Base-by-base conservation (phyloP, 2,888 invertebrate genomes). In the Phortica okadai region DNA sequence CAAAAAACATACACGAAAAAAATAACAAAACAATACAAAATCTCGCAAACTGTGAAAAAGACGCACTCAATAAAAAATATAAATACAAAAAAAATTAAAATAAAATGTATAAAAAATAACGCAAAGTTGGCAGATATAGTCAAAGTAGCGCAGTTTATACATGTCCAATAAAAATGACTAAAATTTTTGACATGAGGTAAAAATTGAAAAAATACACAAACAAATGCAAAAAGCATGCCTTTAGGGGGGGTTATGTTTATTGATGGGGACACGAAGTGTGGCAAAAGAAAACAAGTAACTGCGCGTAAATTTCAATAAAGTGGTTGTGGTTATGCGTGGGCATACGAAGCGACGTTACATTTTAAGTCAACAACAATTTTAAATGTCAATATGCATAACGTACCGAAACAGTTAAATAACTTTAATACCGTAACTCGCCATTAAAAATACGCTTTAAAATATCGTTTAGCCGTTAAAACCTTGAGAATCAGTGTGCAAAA, bases 161-260 rank as follows among this genome's bases (percentile, higher is more conserved):
- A 25, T 72, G 70, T 72, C 54, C 84, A 82, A 85, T 86, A 86
- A 84, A 85, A 87, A 82, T 83, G 81, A 87, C 83, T 81, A 84
- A 76, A 80, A 76, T 79, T 83, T 87, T 81, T 84, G 85, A 88
- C 87, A 79, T 66, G 42, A 25, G 41, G 56, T n/a, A 72, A 62
- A 56, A 56, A 72, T n/a, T 33, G 54, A 33, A 72, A 70, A 33
- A 66, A 66, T 44, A 41, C 50, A n/a, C 16, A 69, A 69, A 69
- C 6, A 54, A 50, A 70, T 33, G 33, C 33, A 33, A 1, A 33
- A 33, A 33, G 33, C 33, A 33, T 33, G 33, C 33, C 33, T 33
- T 33, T 33, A 33, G 33, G 33, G 33, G 4, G 33, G 33, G 21
- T 21, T 33, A 33, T 33, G 33, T 33, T 33, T 33, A 33, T 33